Conservation (phyloP, 2,888 invertebrate genomes). For the Schrankia costaestrigalis region DNA sequence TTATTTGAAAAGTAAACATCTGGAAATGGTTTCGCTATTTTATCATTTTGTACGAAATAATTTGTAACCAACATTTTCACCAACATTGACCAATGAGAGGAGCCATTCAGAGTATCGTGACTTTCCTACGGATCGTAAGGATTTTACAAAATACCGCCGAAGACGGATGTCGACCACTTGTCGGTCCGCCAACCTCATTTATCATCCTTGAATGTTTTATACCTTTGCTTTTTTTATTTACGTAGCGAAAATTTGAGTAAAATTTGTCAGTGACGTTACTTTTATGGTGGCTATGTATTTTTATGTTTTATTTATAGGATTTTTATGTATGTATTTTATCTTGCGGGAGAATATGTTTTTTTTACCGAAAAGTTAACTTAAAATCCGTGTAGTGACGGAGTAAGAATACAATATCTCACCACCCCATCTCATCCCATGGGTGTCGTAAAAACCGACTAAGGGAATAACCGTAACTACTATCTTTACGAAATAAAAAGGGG, state of each 20-base stretch:
- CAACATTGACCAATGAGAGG: neutral
- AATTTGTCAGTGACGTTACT: conserved; percentile 3
- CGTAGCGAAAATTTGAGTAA: conserved; percentile 4
- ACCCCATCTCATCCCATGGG: too few species aligned
- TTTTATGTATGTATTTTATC: neutral
- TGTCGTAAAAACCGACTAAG: too few species aligned
- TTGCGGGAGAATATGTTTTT: too few species aligned
- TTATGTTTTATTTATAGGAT: neutral
- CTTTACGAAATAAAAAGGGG: too few species aligned
- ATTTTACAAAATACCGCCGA: conserved; percentile 38
- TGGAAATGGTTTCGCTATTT: too few species aligned
- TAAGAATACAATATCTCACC: too few species aligned
- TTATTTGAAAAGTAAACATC: too few species aligned
- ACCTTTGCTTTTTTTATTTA: conserved; percentile 33
- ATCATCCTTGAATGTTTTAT: conserved; percentile 64
- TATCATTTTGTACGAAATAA: too few species aligned
- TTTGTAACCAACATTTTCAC: neutral
- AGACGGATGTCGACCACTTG: conserved; percentile 58
- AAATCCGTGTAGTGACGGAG: too few species aligned
- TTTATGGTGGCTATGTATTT: neutral
- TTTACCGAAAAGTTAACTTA: too few species aligned
- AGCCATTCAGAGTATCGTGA: conserved; percentile 36
- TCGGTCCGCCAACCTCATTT: conserved; percentile 46
- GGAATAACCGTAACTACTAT: too few species aligned
- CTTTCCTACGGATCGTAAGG: conserved; percentile 46